phyloP scores from a whole-genome alignment of 2,888 invertebrate genomes.

The Gibbula magus region DNA sequence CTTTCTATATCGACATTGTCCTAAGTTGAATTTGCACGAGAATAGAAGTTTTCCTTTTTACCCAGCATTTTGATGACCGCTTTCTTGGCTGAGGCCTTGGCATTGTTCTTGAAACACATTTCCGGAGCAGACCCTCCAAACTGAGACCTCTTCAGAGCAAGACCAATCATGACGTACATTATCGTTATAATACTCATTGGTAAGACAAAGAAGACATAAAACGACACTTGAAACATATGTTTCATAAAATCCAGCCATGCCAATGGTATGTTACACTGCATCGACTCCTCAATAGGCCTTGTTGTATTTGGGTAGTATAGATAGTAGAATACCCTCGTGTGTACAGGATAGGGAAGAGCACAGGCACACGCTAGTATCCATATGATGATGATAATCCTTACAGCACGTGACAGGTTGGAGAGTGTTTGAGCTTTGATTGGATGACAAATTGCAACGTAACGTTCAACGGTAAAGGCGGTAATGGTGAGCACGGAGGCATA shows the following conservation, averaged over 20 bases:
- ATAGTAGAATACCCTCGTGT: slow-evolving; percentile 64
- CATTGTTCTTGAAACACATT: slow-evolving; percentile 36
- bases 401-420: slow-evolving; percentile 87
- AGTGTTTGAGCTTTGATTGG: slow-evolving; percentile 88
- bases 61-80: slow-evolving; percentile 71
- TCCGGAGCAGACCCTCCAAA: slow-evolving; percentile 26
- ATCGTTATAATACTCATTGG: slow-evolving; percentile 85
- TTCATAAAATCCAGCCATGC: slow-evolving; percentile 59
- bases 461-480: slow-evolving; percentile 91
- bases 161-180: slow-evolving; percentile 80
- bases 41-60: too few species aligned
- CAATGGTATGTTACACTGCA: slow-evolving; percentile 67
- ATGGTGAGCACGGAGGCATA: slow-evolving; percentile 94
- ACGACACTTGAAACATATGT: slow-evolving; percentile 85
- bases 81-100: slow-evolving; percentile 51
- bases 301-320: slow-evolving; percentile 51
- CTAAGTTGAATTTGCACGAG: too few species aligned
- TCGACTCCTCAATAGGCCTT: slow-evolving; percentile 58
- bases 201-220: slow-evolving; percentile 87
- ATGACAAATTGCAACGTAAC: slow-evolving; percentile 92
- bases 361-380: slow-evolving; percentile 86
- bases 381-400: slow-evolving; percentile 85
- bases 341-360: slow-evolving; percentile 77
- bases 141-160: slow-evolving; percentile 54
- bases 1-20: too few species aligned